These are phyloP conservation scores for Gadopsis bispinosus DNA, from an alignment of 2,797 vertebrate genomes.

Conservation along the genomic window DNA sequence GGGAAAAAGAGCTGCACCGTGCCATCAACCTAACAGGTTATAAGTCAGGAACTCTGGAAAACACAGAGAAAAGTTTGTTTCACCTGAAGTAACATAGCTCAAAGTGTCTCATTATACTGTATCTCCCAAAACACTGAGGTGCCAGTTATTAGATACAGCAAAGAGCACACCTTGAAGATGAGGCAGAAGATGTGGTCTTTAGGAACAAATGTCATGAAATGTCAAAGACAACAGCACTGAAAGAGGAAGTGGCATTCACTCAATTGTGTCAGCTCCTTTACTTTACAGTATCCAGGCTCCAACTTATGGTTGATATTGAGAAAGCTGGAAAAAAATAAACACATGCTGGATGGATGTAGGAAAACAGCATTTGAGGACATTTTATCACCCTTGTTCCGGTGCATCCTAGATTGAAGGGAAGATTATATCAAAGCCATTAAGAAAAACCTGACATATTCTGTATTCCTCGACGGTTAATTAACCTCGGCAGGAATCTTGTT, in stretches of 20 bases:
- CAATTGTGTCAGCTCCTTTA: slow-evolving; percentile 5
- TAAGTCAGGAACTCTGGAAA: slow-evolving; percentile 42
- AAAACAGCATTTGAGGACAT: background rate
- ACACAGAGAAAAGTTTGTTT: slow-evolving; percentile 55
- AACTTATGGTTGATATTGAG: background rate
- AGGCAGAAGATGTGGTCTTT: slow-evolving; percentile 52
- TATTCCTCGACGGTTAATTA: slow-evolving; percentile 57
- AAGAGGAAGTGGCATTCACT: slow-evolving; percentile 2
- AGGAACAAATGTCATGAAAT: slow-evolving; percentile 53
- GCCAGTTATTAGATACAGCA: slow-evolving; percentile 43
- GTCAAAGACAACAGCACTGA: slow-evolving; percentile 37
- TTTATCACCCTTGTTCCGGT: background rate
- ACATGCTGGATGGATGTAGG: background rate
- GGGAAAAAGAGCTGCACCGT: slow-evolving; percentile 21
- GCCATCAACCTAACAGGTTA: slow-evolving; percentile 33
- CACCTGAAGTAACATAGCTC: slow-evolving; percentile 51
- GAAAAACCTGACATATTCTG: slow-evolving; percentile 26
- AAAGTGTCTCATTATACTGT: slow-evolving; percentile 62
- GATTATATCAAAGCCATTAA: slow-evolving; percentile 33
- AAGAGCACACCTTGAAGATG: slow-evolving; percentile 56
- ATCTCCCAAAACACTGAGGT: slow-evolving; percentile 35
- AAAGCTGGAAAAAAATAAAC: background rate
- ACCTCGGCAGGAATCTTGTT: slow-evolving; percentile 45
- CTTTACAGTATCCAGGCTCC: background rate
- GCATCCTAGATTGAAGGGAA: slow-evolving; percentile 1